Base-by-base conservation (phyloP, 2,888 invertebrate genomes). In the Agrotis segetum region DNA sequence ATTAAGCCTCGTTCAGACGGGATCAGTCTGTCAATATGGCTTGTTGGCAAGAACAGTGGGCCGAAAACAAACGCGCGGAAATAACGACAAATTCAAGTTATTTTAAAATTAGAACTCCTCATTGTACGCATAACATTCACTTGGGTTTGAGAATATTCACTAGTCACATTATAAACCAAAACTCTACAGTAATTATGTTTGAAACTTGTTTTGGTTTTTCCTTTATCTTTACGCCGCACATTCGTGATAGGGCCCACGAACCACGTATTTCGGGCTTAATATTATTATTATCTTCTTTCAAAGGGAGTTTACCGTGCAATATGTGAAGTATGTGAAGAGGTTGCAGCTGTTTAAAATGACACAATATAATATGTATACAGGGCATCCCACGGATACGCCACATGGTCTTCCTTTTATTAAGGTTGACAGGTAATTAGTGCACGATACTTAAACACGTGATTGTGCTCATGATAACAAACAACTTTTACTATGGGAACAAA, bases 1-100 rank as follows among this genome's bases (percentile, higher is more conserved):
- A 81, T 81, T 67, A 67, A 60, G 46, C 52, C 34, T 24, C 63
- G 60, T 77, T 61, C 67, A 71, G 71, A 55, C 44, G 34, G 62
- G 69, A 56, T 68, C 44, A 65, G 44, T 58, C 16, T 49, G 69
- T 64, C 64, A 77, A 66, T 56, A 66, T 60, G 21, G 44, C 34
- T 24, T 21, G 50, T 73, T 59, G 55, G 16, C 53, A 55, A 21
- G 46, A 47, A 21, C 13, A 29, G 2, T 34, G 6, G 17, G 56
- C 56, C 29, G 1, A 34, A n/a, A n/a, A 29, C 24, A 9, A 17
- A 53, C 7, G 21, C 50, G 5, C 50, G 13, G 50, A 19, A 19
- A 19, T 4, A 50, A 50, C 1, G 13, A 5, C 14, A 40, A 14
- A 53, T 16, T 16, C 1, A 24, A 53, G 24, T 9, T 9, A 24